Evolutionary conservation across 2,888 invertebrate species (phyloP), one percentile per base, ranked within the genome.

Genomic region (Lepetodrilus schrolli): DNA sequence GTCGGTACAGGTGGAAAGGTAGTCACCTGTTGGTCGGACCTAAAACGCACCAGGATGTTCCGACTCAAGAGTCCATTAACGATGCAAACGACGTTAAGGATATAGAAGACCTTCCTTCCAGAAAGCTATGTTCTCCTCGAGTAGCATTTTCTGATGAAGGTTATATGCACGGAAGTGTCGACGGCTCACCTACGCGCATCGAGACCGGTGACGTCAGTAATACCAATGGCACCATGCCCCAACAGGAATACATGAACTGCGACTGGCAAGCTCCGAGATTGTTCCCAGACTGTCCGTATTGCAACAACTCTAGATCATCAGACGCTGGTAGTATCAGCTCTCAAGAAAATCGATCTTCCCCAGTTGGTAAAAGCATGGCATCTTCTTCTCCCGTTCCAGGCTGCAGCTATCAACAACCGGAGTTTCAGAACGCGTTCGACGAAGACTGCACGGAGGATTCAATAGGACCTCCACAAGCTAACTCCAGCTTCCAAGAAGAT

Each of bases 401-500:
- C 26, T 58, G 26, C n/a, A 30, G 30, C 30, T 26, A 30, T 13
- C 30, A 17, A 30, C 23, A 58, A 30, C 34, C 23, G 2, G 13
- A 58, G 58, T n/a, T 58, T 2, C 17, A n/a, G 30, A 34, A 58
- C 17, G 30, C 34, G 10, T 17, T 58, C 30, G 58, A 34, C 13
- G 58, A 58, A n/a, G 58, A 26, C 17, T 17, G 17, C 17, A 30
- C 34, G 34, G 26, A 58, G 13, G n/a, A 58, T 17, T 17, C 10
- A 20, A 66, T 66, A 23, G 66, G 66, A 5, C 66, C 66, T 10
- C 66, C 66, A 21, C 20, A 23, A 21, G 66, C 66, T 3, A 38
- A 37, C 13, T 66, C 66, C 5, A 66, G 66, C 37, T 66, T 66
- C 38, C 38, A 66, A 10, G 66, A 36, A n/a, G 38, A 66, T n/a